Evolutionary conservation across 2,888 invertebrate genomes (phyloP).

Genomic region (Drosophila emarginata): DNA sequence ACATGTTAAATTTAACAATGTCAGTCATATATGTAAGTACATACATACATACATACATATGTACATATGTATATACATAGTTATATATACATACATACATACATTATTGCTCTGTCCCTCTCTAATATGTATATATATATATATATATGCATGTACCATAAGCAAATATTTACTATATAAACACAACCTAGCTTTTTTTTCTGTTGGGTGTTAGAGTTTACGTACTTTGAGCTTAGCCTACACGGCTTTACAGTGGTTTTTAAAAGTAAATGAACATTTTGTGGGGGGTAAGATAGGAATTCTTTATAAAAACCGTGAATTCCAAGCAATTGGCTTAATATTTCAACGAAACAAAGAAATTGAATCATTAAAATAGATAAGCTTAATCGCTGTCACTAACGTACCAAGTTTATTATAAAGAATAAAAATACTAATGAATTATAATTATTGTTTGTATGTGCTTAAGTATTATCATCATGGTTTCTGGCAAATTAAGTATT

Average conservation of each 20-base stretch:
- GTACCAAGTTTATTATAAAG: too few relatives aligned
- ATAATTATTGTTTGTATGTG: conserved; percentile 1
- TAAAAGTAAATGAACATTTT: too few relatives aligned
- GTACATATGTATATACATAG: too few relatives aligned
- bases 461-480: neutral
- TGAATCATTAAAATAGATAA: conserved; percentile 2
- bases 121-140: conserved; percentile 48
- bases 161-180: conserved; percentile 18
- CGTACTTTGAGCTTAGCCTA: conserved; percentile 5
- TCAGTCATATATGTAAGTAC: conserved; percentile 4
- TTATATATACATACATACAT: neutral
- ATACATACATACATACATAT: conserved; percentile 12
- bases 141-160: conserved; percentile 34
- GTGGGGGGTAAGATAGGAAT: too few relatives aligned
- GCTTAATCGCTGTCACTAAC: neutral
- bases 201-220: conserved; percentile 4
- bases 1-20: conserved; percentile 6
- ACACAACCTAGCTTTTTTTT: neutral
- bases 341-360: neutral
- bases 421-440: neutral
- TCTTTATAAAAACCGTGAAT: neutral
- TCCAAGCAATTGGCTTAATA: neutral
- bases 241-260: neutral
- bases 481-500: too few relatives aligned
- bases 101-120: conserved; percentile 7